Evolutionary conservation across 2,888 invertebrate species (phyloP).

Genomic region (Tetrapedia diversipes): DNA sequence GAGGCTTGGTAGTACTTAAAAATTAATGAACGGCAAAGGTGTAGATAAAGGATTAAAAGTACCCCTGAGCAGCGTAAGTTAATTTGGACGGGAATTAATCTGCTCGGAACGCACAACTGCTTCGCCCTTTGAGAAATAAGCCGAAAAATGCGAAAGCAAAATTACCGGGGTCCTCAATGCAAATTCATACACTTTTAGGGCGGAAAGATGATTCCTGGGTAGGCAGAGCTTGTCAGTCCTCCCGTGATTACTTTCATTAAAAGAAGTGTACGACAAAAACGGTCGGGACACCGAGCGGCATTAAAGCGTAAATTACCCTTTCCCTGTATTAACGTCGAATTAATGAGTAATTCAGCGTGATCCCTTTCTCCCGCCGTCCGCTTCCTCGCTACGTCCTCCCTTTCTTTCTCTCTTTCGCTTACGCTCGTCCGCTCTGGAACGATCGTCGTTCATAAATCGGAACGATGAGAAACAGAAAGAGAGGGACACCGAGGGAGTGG

Average conservation of each 20-base stretch:
- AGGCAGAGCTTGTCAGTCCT: conserved; percentile 33
- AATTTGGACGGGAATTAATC: no score
- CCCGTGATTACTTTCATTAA: conserved; percentile 47
- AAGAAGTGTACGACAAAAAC: conserved; percentile 46
- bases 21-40: no score
- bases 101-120: no score
- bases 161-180: neutral
- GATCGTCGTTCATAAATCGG: conserved; percentile 53
- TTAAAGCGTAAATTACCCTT: conserved; percentile 56
- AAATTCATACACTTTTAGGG: conserved; percentile 33
- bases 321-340: conserved; percentile 53
- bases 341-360: conserved; percentile 54
- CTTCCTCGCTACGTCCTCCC: neutral
- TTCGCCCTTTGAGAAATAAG: no score
- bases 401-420: neutral
- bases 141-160: no score
- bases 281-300: conserved; percentile 29
- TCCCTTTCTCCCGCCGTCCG: neutral
- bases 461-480: conserved; percentile 26
- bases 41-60: no score
- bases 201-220: neutral
- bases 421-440: conserved; percentile 21
- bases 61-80: no score
- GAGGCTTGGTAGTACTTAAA: no score
- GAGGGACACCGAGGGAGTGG: neutral